Evolutionary conservation across 1,140 invertebrate species (phyloP), one percentile per base, ranked within the genome.

Genomic region (Drosophila paulistorum): DNA sequence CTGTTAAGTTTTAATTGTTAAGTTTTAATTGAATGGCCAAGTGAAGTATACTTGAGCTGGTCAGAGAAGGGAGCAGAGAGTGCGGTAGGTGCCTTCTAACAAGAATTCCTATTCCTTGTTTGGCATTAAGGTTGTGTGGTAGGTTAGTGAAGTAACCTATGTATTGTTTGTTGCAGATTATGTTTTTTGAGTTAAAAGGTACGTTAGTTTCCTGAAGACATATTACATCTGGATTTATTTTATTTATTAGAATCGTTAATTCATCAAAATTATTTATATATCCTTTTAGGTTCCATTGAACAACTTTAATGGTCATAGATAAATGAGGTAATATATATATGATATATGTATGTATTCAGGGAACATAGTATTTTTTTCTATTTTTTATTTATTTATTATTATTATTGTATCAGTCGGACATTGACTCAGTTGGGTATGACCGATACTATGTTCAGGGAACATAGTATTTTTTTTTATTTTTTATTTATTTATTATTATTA

Each of bases 71-170:
- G n/a, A 37, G 58, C 30, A 60, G 30, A 37, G 35, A 60, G 30
- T 60, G 58, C 35, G 58, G 58, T 37, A 41, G 58, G 14, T 60
- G 35, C 33, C 33, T 60, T 41, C 41, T 20, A 37, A 60, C 58
- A 60, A 60, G 35, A 60, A 60, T 42, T 13, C 37, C 35, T 39
- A 60, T 60, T 60, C 37, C 58, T 60, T 41, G 58, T 60, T 60
- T 60, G 14, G 35, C 33, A 60, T 41, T 60, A 9, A 60, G 58
- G 13, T 39, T 60, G 33, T 39, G 35, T 39, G 54, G 54, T 26
- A 57, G 20, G 20, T 57, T 57, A 20, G 54, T 57, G 20, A 57
- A 57, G 30, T 57, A 57, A 57, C 54, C 54, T 26, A 57, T 57
- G 30, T 57, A 57, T 57, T 57, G 54, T 57, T 57, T 57, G 54